phyloP scores from a whole-genome alignment of 2,113 vertebrate species.

The Felis catus region DNA sequence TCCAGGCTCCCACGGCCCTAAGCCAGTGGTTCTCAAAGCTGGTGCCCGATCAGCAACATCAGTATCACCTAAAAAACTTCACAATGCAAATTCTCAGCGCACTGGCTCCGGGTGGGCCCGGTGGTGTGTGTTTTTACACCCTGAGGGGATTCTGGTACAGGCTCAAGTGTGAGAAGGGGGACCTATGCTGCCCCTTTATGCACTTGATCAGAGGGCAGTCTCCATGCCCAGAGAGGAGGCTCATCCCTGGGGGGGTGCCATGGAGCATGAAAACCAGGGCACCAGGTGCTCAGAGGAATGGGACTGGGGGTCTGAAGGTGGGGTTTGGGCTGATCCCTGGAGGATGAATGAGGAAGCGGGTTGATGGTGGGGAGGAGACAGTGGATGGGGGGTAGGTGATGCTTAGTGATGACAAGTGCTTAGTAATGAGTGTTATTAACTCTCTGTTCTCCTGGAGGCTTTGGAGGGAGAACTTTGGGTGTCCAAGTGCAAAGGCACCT shows the following conservation, averaged over 20 bases:
- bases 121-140: not conserved
- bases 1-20: not conserved
- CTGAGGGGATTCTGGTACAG: not conserved
- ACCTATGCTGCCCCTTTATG: not conserved
- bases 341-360: not conserved
- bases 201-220: not conserved
- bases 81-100: not conserved
- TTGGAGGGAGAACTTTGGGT: not conserved
- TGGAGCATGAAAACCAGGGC: no score
- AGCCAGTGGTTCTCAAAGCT: not conserved
- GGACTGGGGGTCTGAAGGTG: not conserved
- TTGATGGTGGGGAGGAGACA: not conserved
- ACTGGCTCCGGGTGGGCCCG: not conserved
- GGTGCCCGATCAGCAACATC: not conserved
- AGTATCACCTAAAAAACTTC: not conserved
- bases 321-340: not conserved
- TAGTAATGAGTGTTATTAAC: not conserved
- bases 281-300: not conserved
- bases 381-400: not conserved
- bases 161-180: not conserved
- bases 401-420: no score
- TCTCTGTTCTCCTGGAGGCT: not conserved
- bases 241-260: not conserved
- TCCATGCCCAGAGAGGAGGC: not conserved
- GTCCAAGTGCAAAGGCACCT: not conserved